Conservation (phyloP, 2,797 vertebrate genomes). For the Bradypodion pumilum region DNA sequence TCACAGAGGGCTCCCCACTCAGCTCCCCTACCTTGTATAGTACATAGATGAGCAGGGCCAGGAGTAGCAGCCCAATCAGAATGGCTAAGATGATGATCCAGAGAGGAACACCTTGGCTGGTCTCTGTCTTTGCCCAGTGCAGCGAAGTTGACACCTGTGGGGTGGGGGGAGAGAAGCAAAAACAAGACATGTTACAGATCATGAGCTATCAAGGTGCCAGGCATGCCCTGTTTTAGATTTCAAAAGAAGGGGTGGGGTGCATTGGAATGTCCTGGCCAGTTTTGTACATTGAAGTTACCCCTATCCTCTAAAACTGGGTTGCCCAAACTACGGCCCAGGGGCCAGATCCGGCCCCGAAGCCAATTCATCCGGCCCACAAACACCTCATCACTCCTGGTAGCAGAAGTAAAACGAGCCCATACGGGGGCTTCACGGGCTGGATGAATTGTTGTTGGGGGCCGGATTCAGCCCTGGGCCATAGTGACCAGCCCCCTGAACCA, state of each 20-base stretch:
- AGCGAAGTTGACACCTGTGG: conserved; percentile 83
- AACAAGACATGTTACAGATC: background rate
- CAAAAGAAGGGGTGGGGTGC: background rate
- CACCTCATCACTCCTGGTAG: too few species aligned
- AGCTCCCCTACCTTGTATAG: conserved; percentile 84
- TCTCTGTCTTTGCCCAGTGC: conserved; percentile 88
- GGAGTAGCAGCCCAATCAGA: conserved; percentile 87
- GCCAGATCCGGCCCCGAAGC: too few species aligned
- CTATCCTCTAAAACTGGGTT: too few species aligned
- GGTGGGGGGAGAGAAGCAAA: background rate
- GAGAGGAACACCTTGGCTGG: conserved; percentile 83
- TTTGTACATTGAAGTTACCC: background rate
- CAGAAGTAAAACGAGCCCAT: too few species aligned
- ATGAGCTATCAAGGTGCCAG: background rate
- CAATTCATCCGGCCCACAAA: too few species aligned
- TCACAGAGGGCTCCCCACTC: background rate
- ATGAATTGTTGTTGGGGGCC: too few species aligned
- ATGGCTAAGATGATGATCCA: conserved; percentile 95
- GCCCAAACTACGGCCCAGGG: too few species aligned
- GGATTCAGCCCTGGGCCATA: too few species aligned
- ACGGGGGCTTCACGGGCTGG: too few species aligned
- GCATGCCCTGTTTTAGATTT: background rate
- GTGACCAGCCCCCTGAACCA: too few species aligned
- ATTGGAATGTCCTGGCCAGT: background rate
- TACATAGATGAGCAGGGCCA: conserved; percentile 91